Conservation (phyloP, 2,888 invertebrate species). For the Ptychoptera albimana region DNA sequence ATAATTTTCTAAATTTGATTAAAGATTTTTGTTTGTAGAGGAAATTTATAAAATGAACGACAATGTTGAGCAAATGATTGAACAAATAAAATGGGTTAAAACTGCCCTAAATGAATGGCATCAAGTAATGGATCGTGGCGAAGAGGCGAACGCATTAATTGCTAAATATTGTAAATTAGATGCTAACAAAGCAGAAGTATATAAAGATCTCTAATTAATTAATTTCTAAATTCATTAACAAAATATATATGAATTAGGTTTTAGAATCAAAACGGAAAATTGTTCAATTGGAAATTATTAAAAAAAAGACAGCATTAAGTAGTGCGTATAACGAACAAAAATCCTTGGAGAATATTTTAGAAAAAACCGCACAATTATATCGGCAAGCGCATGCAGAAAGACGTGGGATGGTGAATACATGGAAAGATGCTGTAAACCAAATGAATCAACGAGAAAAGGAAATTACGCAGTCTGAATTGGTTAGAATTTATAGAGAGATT, state of each 20-base stretch:
- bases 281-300: constrained; percentile 33
- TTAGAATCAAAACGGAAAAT: constrained; percentile 38
- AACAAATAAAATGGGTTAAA: constrained; percentile 46
- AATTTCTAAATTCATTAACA: not conserved
- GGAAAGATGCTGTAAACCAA: constrained; percentile 54
- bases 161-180: constrained; percentile 58
- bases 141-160: constrained; percentile 53
- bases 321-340: constrained; percentile 33
- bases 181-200: constrained; percentile 43
- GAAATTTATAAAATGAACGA: constrained; percentile 38
- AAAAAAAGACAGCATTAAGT: constrained; percentile 30
- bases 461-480: constrained; percentile 37
- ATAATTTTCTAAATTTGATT: not conserved
- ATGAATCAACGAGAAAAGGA: constrained; percentile 52
- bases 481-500: constrained; percentile 22
- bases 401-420: constrained; percentile 49
- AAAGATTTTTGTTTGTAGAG: constrained; percentile 17
- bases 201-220: constrained; percentile 3
- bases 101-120: constrained; percentile 51
- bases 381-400: constrained; percentile 45
- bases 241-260: constrained; percentile 22
- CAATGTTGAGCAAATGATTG: constrained; percentile 46
- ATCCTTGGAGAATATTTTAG: constrained; percentile 38
- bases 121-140: constrained; percentile 47
- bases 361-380: constrained; percentile 34